These are phyloP conservation scores for Matsumyia berberina DNA, from an alignment of 2,888 invertebrate species.

Conservation along the genomic window DNA sequence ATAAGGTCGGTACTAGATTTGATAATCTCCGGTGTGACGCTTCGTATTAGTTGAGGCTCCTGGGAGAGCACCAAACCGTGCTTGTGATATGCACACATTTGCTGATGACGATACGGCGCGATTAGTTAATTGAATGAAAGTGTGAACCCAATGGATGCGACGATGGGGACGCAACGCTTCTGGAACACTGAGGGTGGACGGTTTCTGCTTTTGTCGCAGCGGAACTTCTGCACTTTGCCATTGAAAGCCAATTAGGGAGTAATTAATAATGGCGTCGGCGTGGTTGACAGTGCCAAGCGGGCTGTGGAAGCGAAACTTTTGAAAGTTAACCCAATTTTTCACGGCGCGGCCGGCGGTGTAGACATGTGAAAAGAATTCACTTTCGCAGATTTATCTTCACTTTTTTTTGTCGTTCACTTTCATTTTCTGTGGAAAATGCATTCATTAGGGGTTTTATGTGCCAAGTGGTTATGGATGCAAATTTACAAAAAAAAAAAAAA, in stretches of 20 bases:
- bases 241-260: conserved; percentile 74
- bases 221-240: conserved; percentile 69
- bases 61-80: neutral
- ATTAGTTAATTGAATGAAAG: conserved; percentile 76
- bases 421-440: conserved; percentile 32
- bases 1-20: conserved; percentile 74
- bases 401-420: conserved; percentile 49
- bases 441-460: neutral
- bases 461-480: no score
- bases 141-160: conserved; percentile 25
- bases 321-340: conserved; percentile 74
- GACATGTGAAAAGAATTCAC: conserved; percentile 53
- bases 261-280: conserved; percentile 67
- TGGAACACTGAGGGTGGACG: conserved; percentile 38
- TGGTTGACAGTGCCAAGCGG: conserved; percentile 34
- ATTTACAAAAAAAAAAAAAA: no score
- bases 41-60: conserved; percentile 55
- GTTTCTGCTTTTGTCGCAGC: conserved; percentile 40
- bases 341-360: no score
- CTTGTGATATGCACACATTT: conserved; percentile 55
- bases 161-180: neutral
- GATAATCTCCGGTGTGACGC: conserved; percentile 71
- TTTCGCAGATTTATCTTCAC: conserved; percentile 64
- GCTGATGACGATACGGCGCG: conserved; percentile 68
- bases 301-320: conserved; percentile 47